Evolutionary conservation across 2,113 vertebrate species (phyloP).

Genomic region (Athene cunicularia): DNA sequence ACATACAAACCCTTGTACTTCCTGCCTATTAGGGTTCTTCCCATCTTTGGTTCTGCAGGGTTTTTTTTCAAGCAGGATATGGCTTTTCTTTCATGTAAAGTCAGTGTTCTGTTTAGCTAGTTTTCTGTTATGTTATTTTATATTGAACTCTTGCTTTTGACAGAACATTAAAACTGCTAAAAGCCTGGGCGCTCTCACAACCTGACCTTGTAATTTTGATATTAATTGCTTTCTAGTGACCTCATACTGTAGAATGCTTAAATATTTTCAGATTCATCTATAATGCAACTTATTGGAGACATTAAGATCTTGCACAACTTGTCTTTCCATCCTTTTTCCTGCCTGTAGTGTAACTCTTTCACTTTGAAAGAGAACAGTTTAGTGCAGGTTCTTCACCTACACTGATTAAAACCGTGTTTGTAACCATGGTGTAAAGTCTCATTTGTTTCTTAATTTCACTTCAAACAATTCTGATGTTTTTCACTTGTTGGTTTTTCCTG

Average conservation of each 20-base stretch:
- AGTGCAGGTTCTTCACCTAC: background rate
- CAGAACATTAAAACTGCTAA: background rate
- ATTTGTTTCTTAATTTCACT: background rate
- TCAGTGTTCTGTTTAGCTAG: background rate
- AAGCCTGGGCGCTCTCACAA: background rate
- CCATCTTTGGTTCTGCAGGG: background rate
- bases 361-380: background rate
- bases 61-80: background rate
- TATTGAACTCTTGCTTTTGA: background rate
- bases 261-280: background rate
- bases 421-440: background rate
- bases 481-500: background rate
- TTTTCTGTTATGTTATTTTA: background rate
- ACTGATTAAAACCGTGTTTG: background rate
- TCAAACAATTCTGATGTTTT: background rate
- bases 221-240: background rate
- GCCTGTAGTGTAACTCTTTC: background rate
- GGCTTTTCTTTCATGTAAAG: background rate
- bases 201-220: background rate
- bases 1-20: background rate
- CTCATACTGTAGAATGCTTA: background rate
- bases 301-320: background rate
- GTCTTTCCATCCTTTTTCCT: background rate
- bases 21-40: background rate
- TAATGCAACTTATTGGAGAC: background rate